Evolutionary conservation across 2,113 vertebrate genomes (phyloP).

Genomic region (Donacobius atricapilla): DNA sequence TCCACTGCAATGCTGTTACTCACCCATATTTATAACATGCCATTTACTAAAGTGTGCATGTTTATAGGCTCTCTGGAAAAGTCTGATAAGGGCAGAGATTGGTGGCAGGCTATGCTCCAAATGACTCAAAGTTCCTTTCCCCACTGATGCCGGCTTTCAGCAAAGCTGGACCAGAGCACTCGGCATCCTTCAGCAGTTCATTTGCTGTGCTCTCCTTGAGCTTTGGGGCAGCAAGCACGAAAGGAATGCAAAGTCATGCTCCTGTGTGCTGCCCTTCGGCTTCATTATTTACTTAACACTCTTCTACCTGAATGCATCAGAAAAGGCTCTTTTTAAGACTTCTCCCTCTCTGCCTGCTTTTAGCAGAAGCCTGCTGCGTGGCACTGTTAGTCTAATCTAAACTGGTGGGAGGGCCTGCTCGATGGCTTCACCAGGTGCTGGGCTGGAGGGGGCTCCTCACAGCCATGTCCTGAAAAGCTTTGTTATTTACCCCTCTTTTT

Average conservation of each 20-base stretch:
- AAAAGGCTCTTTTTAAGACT: slow-evolving; percentile 26
- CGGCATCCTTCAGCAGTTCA: neutral
- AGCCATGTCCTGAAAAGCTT: neutral
- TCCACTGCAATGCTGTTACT: neutral
- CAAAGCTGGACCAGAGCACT: fast-evolving
- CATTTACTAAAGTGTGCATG: neutral
- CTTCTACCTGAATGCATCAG: slow-evolving; percentile 59
- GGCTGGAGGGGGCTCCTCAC: neutral
- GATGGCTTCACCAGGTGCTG: slow-evolving; percentile 44
- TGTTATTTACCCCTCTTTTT: neutral
- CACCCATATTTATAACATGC: slow-evolving; percentile 3
- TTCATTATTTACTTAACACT: slow-evolving; percentile 61
- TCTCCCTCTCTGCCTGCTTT: neutral
- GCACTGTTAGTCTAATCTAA: slow-evolving; percentile 38
- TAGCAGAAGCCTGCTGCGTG: neutral
- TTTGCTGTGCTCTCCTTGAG: neutral
- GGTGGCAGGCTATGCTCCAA: neutral
- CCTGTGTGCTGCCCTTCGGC: neutral
- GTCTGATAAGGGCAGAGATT: slow-evolving; percentile 6
- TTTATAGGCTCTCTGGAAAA: slow-evolving; percentile 13
- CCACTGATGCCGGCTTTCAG: neutral
- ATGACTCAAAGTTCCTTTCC: neutral
- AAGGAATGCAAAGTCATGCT: slow-evolving; percentile 54
- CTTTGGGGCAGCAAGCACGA: neutral
- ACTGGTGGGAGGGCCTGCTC: neutral